Conservation (phyloP, 2,797 vertebrate species). For the Aldrovandia affinis region DNA sequence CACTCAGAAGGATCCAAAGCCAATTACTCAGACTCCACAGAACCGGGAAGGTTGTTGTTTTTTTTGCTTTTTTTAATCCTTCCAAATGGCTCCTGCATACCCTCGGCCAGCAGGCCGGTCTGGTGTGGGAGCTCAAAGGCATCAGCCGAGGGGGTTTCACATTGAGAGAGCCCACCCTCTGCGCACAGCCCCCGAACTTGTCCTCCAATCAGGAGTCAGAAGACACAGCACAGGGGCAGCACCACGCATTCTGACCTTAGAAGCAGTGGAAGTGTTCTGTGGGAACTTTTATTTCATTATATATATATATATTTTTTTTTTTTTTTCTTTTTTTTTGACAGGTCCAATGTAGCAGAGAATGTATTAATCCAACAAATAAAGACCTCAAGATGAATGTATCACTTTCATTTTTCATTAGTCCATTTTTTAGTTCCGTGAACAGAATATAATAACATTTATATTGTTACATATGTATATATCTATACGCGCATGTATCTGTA, state of each 20-base stretch:
- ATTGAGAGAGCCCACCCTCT: slow-evolving; percentile 67
- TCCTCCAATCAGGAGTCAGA: slow-evolving; percentile 64
- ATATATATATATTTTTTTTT: too few relatives aligned
- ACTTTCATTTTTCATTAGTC: too few relatives aligned
- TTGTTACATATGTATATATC: neutral
- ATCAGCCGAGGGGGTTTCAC: slow-evolving; percentile 76
- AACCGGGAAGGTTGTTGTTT: slow-evolving; percentile 33
- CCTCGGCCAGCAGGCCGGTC: slow-evolving; percentile 68
- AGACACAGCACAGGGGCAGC: neutral
- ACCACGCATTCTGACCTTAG: neutral
- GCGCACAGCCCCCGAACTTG: neutral
- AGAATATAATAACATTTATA: too few relatives aligned
- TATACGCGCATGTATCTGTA: too few relatives aligned
- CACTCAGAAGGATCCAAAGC: slow-evolving; percentile 70
- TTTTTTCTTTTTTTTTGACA: too few relatives aligned
- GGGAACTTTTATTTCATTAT: too few relatives aligned
- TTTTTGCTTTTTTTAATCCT: slow-evolving; percentile 73
- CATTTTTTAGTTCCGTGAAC: too few relatives aligned
- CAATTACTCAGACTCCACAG: slow-evolving; percentile 69
- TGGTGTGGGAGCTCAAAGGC: slow-evolving; percentile 57
- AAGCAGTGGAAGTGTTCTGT: too few relatives aligned
- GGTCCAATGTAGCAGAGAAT: too few relatives aligned
- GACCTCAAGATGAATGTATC: neutral
- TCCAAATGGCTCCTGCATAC: slow-evolving; percentile 78
- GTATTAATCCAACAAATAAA: too few relatives aligned